Conservation (phyloP, 2,888 invertebrate genomes). For the Drosophila affinis region DNA sequence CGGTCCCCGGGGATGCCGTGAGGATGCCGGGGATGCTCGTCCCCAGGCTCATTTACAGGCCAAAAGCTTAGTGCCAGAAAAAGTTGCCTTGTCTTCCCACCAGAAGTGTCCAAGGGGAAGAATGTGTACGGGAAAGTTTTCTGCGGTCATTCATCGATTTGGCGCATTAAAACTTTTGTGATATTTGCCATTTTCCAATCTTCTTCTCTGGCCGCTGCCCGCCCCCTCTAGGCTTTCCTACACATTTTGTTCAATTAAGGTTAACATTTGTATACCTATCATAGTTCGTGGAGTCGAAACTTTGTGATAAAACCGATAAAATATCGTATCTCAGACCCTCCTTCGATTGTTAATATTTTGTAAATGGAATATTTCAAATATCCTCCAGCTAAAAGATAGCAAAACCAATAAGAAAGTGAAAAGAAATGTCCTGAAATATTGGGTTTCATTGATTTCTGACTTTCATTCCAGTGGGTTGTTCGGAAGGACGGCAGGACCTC, state of each 20-base stretch:
- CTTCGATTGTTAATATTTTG: constrained; percentile 1
- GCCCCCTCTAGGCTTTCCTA: constrained; percentile 12
- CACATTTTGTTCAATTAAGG: constrained; percentile 8
- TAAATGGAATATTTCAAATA: constrained; percentile 1
- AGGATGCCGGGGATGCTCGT: not conserved
- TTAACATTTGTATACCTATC: not conserved
- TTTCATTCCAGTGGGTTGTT: constrained; percentile 1
- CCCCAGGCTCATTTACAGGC: constrained; percentile 66
- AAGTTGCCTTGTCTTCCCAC: constrained; percentile 59
- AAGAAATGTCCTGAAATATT: constrained; percentile 17
- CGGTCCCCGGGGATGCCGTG: not conserved
- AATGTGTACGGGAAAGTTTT: constrained; percentile 46
- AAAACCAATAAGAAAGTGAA: not conserved
- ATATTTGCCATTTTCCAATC: constrained; percentile 62
- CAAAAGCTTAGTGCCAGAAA: constrained; percentile 56
- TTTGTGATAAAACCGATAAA: not conserved
- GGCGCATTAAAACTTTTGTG: constrained; percentile 74
- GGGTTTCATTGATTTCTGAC: constrained; percentile 28
- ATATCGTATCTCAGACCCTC: too few species aligned
- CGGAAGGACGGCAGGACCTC: not conserved
- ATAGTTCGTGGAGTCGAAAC: not conserved
- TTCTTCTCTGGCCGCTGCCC: constrained; percentile 30
- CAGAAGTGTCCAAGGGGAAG: constrained; percentile 63
- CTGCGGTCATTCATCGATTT: constrained; percentile 78
- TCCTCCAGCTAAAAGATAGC: not conserved